Evolutionary conservation across 2,113 vertebrate species (phyloP).

Genomic region (Trinectes maculatus): DNA sequence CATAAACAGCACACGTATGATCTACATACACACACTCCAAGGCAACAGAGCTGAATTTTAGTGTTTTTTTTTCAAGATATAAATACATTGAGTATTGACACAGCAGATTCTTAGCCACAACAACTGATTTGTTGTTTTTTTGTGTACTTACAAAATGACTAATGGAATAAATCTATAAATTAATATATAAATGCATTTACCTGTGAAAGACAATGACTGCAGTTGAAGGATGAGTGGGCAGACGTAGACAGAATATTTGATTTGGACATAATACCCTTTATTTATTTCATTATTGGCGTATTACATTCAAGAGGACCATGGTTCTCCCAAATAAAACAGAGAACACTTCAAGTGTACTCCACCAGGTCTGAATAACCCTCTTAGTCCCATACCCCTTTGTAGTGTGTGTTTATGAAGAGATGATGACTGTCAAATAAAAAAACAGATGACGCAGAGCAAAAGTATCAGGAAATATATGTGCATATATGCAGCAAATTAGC

Average conservation of each 20-base stretch:
- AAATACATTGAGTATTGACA: not conserved
- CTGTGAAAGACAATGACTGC: slow-evolving; percentile 26
- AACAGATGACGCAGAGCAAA: too few species aligned
- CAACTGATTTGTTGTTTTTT: slow-evolving; percentile 6
- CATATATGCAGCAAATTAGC: too few species aligned
- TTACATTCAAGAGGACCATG: too few species aligned
- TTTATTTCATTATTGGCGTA: too few species aligned
- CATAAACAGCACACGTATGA: not conserved
- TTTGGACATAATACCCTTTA: too few species aligned
- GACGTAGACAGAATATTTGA: slow-evolving; percentile 36
- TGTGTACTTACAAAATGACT: slow-evolving; percentile 26
- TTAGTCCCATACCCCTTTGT: not conserved
- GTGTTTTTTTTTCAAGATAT: not conserved
- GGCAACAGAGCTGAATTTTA: not conserved
- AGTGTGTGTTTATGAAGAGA: too few species aligned
- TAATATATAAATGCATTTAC: slow-evolving; percentile 37
- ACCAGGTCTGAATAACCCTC: not conserved
- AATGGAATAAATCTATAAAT: slow-evolving; percentile 24
- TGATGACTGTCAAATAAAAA: too few species aligned
- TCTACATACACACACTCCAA: not conserved
- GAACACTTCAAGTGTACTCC: too few species aligned
- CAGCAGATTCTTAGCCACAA: not conserved
- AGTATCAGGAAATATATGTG: too few species aligned
- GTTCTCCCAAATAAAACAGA: too few species aligned
- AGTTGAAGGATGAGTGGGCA: slow-evolving; percentile 17